Evolutionary conservation across 92 coral and sea anemone genomes (phyloP).

Genomic region (Porites cylindrica): DNA sequence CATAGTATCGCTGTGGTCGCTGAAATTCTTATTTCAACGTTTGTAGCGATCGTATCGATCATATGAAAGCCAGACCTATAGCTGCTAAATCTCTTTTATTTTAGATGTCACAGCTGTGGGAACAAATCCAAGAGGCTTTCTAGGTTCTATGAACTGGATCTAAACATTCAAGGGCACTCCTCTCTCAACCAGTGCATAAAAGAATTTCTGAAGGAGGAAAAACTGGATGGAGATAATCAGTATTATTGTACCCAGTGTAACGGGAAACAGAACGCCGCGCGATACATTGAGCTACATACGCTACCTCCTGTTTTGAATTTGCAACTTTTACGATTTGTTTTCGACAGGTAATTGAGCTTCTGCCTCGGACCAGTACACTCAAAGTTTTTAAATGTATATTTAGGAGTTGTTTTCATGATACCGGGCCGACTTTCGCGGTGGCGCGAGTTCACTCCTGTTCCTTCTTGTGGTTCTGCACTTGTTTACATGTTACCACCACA

Average conservation of each 20-base stretch:
- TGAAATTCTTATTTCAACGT: neutral
- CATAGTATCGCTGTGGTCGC: too few species aligned
- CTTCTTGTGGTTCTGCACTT: too few species aligned
- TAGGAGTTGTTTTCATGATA: too few species aligned
- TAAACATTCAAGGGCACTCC: constrained; percentile 93
- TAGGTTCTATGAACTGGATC: constrained; percentile 92
- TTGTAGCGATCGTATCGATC: too few species aligned
- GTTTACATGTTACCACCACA: too few species aligned
- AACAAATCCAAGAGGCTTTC: constrained; percentile 90
- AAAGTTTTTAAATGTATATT: too few species aligned
- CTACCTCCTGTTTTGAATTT: constrained; percentile 97
- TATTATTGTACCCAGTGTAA: constrained; percentile 85
- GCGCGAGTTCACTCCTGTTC: too few species aligned
- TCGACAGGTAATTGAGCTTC: constrained; percentile 83
- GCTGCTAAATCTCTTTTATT: neutral
- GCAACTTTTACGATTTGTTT: constrained; percentile 93
- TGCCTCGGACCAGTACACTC: too few species aligned
- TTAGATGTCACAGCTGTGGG: constrained; percentile 92
- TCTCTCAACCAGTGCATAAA: constrained; percentile 94
- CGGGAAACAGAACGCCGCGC: constrained; percentile 92
- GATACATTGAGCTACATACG: constrained; percentile 87
- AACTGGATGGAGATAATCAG: constrained; percentile 93
- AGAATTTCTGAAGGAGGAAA: constrained; percentile 97
- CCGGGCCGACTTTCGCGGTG: too few species aligned
- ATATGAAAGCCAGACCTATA: neutral